A percentile compares a stretch with the other conserved stretches of the same genome.
Evolutionary conservation across 2,797 vertebrate species (phyloP).

Genomic region (Chaetodon trifasciatus): DNA sequence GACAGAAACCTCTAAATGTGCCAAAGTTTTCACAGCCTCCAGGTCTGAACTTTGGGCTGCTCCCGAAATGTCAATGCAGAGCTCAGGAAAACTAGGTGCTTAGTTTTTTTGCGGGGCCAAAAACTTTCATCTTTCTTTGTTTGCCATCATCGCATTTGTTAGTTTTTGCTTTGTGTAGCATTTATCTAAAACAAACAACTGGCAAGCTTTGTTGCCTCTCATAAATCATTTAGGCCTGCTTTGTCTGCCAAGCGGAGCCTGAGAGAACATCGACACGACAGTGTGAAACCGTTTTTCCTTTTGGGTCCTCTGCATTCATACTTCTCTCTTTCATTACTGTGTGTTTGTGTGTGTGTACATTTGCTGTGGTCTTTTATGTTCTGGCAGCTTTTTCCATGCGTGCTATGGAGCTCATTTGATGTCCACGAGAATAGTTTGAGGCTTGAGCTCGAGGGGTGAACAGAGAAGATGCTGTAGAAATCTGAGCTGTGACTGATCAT

Average conservation of each 20-base stretch:
- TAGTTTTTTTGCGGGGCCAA: constrained; percentile 6
- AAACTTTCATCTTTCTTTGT: constrained; percentile 53
- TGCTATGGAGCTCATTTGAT: constrained; percentile 48
- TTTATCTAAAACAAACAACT: constrained; percentile 79
- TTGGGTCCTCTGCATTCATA: constrained; percentile 41
- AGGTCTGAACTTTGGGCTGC: constrained; percentile 35
- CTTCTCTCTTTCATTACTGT: constrained; percentile 24
- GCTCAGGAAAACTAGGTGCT: constrained; percentile 22
- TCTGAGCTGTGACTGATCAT: constrained; percentile 59
- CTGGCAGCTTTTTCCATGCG: constrained; percentile 20
- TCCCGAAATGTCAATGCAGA: constrained; percentile 26
- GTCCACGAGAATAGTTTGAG: constrained; percentile 35
- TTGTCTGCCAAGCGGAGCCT: constrained; percentile 71
- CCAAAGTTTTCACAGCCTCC: constrained; percentile 28
- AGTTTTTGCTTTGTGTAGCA: constrained; percentile 68
- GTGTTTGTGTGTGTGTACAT: constrained; percentile 12
- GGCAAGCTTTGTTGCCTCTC: constrained; percentile 68
- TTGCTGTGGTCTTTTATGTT: constrained; percentile 33
- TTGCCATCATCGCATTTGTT: constrained; percentile 63
- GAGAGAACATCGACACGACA: constrained; percentile 66
- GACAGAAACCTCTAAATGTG: background rate
- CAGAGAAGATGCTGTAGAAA: constrained; percentile 35
- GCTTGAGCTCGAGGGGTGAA: constrained; percentile 13
- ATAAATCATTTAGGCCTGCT: constrained; percentile 78
- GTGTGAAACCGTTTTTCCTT: constrained; percentile 53